Conservation (phyloP, 2,888 invertebrate genomes). For the Timema cristinae region DNA sequence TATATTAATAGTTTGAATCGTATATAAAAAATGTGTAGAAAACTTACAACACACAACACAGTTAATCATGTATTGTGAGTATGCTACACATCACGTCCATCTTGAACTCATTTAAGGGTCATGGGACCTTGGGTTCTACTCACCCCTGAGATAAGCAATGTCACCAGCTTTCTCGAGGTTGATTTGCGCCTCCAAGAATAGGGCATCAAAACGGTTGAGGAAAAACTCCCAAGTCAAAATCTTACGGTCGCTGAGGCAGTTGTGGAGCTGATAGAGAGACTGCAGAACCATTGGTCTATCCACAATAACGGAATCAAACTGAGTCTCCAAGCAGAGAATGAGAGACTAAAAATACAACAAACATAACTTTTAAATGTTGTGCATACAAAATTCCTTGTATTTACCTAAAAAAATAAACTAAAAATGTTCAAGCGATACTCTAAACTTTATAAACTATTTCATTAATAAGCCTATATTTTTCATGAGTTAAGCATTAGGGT, state of each 20-base stretch:
- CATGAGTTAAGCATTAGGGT: too few relatives aligned
- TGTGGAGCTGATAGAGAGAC: constrained; percentile 90
- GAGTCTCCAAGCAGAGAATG: constrained; percentile 91
- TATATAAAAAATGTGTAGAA: too few relatives aligned
- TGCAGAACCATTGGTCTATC: constrained; percentile 96
- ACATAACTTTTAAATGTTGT: background rate
- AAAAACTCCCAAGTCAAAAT: constrained; percentile 98
- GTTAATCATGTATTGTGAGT: too few relatives aligned
- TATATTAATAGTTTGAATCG: too few relatives aligned
- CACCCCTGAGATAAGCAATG: constrained; percentile 76
- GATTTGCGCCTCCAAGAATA: constrained; percentile 95
- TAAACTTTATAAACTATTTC: too few relatives aligned
- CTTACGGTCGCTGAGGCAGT: constrained; percentile 82
- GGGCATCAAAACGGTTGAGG: constrained; percentile 89
- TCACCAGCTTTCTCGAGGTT: constrained; percentile 81
- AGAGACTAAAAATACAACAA: constrained; percentile 59
- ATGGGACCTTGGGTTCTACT: background rate
- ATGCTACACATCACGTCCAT: too few relatives aligned
- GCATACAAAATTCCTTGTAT: too few relatives aligned
- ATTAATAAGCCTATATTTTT: too few relatives aligned
- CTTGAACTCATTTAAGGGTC: too few relatives aligned
- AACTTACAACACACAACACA: too few relatives aligned
- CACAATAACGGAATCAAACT: constrained; percentile 95
- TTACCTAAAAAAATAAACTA: too few relatives aligned
- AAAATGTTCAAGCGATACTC: too few relatives aligned